These are phyloP conservation scores for Myotis brandtii DNA, from an alignment of 2,113 vertebrate genomes.

Conservation along the genomic window DNA sequence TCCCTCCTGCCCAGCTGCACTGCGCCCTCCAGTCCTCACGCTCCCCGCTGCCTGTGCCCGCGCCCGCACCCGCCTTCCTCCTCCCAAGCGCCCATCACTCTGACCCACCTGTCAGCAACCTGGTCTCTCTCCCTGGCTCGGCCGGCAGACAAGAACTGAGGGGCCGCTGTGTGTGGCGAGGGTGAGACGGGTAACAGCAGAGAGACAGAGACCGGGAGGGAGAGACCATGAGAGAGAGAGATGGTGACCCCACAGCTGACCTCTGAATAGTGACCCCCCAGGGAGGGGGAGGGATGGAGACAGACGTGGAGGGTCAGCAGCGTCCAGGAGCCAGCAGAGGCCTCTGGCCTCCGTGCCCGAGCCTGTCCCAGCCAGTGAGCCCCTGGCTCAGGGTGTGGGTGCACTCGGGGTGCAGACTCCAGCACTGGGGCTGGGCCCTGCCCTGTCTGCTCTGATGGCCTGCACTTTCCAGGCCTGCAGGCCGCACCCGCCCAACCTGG, in stretches of 20 bases:
- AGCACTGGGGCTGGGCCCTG: neutral
- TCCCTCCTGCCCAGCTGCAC: neutral
- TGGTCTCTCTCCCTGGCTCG: neutral
- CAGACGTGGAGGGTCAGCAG: neutral
- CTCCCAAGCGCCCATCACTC: neutral
- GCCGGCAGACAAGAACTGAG: neutral
- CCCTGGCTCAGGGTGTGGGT: neutral
- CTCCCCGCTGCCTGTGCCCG: neutral
- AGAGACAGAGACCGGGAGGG: neutral
- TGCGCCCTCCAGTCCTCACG: neutral
- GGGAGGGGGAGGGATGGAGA: neutral
- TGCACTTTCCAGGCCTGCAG: too few species aligned
- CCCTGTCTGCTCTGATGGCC: neutral
- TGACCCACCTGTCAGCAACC: neutral
- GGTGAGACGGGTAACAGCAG: fast-evolving
- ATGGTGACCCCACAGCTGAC: neutral
- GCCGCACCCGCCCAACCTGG: neutral
- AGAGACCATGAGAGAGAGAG: neutral
- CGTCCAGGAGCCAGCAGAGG: fast-evolving
- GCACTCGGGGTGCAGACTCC: neutral
- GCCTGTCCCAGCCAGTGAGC: fast-evolving
- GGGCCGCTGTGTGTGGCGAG: fast-evolving
- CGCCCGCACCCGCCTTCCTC: too few species aligned
- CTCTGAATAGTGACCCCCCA: too few species aligned
- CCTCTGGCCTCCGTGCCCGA: neutral